Percentiles rank a stretch among this genome's conserved stretches.
Evolutionary conservation across 2,113 vertebrate species (phyloP).

Genomic region (Mellivora capensis): DNA sequence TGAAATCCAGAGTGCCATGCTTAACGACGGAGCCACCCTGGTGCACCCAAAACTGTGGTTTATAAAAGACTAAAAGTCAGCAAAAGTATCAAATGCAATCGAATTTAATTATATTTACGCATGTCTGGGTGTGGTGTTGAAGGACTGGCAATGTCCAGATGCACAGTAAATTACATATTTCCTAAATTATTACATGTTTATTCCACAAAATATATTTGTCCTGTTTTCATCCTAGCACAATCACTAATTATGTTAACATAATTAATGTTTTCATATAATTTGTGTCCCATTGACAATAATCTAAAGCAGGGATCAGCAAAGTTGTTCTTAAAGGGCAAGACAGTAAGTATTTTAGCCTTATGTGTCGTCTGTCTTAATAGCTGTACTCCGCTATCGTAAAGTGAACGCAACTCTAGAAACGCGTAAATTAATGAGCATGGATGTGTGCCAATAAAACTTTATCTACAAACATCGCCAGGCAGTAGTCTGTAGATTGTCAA

Average conservation of each 20-base stretch:
- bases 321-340: background rate
- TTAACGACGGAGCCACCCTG: background rate
- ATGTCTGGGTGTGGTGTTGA: background rate
- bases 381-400: background rate
- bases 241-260: background rate
- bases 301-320: background rate
- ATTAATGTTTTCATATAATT: background rate
- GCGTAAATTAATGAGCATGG: background rate
- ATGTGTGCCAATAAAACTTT: background rate
- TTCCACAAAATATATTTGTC: background rate
- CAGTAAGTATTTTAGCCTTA: background rate
- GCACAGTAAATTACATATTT: background rate
- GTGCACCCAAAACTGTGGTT: background rate
- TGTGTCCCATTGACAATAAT: background rate
- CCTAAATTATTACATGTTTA: background rate
- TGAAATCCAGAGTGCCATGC: background rate
- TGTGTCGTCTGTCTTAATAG: background rate
- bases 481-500: background rate
- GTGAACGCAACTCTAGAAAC: background rate
- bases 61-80: background rate
- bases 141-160: background rate
- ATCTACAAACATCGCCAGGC: background rate
- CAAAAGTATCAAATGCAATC: background rate
- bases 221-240: constrained; percentile 3
- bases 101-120: background rate